A percentile compares a stretch with the other conserved stretches of the same genome.
phyloP scores from a whole-genome alignment of 2,113 vertebrate species.

The Cephalophus harveyi region DNA sequence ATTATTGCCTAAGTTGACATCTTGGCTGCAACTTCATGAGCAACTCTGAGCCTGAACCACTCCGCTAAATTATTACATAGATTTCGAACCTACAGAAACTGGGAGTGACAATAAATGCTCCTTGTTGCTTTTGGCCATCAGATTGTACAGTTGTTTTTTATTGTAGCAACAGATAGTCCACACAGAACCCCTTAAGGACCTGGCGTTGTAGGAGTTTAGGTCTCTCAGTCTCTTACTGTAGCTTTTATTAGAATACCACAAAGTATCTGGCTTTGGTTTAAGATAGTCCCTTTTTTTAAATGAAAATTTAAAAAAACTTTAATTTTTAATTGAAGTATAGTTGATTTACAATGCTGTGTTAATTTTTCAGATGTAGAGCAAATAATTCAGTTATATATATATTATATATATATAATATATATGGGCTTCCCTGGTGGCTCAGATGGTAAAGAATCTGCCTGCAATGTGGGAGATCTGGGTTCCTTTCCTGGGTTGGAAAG shows the following conservation, averaged over 20 bases:
- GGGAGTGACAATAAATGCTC: not conserved
- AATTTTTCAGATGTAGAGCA: not conserved
- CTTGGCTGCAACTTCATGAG: not conserved
- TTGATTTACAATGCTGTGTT: not conserved
- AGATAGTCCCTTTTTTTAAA: not conserved
- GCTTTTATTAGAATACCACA: constrained; percentile 4
- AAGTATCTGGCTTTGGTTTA: not conserved
- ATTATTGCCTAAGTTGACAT: not conserved
- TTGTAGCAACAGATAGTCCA: not conserved
- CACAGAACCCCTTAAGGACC: not conserved
- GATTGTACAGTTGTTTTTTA: not conserved
- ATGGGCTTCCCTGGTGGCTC: not conserved
- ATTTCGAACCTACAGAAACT: not conserved
- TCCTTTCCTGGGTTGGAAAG: not conserved
- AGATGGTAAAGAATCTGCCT: not conserved
- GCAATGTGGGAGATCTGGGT: not conserved
- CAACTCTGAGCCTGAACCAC: not conserved
- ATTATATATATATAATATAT: not conserved
- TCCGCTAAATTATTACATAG: not conserved
- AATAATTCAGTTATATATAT: not conserved
- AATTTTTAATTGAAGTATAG: not conserved
- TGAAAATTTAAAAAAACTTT: accelerated
- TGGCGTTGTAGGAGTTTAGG: not conserved
- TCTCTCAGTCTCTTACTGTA: not conserved
- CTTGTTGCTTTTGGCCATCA: not conserved